phyloP scores from a whole-genome alignment of 2,797 vertebrate genomes.

The Clamator glandarius region DNA sequence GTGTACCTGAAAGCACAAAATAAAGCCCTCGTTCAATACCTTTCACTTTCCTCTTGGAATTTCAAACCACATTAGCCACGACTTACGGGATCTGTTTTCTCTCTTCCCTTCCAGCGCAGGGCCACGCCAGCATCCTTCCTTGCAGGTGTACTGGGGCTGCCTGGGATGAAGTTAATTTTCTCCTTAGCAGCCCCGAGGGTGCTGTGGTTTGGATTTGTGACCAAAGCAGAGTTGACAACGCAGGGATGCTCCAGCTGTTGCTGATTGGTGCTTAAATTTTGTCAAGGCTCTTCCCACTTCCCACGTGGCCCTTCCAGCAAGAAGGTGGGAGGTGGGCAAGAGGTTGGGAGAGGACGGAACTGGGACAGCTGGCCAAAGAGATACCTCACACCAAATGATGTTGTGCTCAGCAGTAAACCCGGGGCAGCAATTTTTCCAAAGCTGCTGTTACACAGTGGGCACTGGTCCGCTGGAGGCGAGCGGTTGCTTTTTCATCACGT shows the following conservation, averaged over 20 bases:
- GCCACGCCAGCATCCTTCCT: not conserved
- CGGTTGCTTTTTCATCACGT: not conserved
- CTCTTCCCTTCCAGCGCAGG: not conserved
- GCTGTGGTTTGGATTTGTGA: not conserved
- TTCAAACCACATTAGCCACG: not conserved
- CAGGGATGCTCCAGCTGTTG: not conserved
- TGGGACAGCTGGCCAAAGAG: not conserved
- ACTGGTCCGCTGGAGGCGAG: not conserved
- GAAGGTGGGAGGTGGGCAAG: not conserved
- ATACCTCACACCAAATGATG: fast-evolving
- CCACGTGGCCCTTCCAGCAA: not conserved
- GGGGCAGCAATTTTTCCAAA: not conserved
- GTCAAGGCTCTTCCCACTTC: not conserved
- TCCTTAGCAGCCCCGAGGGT: fast-evolving
- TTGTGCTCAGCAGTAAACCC: not conserved
- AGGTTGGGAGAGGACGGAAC: not conserved
- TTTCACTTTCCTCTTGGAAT: not conserved
- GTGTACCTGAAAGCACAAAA: not conserved
- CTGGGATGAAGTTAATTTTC: not conserved
- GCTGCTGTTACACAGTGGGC: not conserved
- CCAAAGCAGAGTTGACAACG: not conserved
- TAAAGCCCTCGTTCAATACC: not conserved
- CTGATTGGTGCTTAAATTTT: not conserved
- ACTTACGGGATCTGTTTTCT: not conserved
- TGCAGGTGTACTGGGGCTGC: not conserved